Conservation (phyloP, 92 coral and sea anemone species). For the Parazoanthus darwini region DNA sequence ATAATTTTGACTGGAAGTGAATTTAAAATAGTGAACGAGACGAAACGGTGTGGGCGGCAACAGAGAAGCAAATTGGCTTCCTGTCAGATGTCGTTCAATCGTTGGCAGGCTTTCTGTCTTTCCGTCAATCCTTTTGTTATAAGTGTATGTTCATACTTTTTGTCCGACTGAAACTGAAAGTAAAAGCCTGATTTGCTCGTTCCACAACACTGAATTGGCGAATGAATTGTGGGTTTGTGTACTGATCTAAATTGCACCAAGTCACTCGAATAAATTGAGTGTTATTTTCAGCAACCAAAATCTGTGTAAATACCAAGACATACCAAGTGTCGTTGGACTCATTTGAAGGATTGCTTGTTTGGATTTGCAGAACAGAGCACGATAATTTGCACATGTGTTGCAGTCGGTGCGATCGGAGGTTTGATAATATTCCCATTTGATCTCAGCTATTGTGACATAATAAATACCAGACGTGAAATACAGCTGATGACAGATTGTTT, state of each 20-base stretch:
- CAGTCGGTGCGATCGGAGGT: background rate
- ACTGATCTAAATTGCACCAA: background rate
- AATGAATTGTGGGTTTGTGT: background rate
- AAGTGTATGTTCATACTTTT: background rate
- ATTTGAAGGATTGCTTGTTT: background rate
- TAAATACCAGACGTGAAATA: background rate
- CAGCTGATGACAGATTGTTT: background rate
- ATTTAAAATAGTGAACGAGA: background rate
- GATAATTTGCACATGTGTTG: background rate
- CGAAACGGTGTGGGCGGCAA: conserved; percentile 30
- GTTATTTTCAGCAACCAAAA: background rate
- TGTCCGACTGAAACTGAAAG: background rate
- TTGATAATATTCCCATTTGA: background rate
- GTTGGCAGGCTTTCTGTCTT: background rate
- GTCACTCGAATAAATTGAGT: background rate
- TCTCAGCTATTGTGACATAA: conserved; percentile 13
- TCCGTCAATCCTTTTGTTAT: background rate
- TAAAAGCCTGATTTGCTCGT: background rate
- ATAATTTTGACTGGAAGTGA: background rate
- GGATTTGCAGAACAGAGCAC: background rate
- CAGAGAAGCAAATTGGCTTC: background rate
- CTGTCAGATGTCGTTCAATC: background rate
- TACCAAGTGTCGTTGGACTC: background rate
- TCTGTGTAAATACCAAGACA: background rate
- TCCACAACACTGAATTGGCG: background rate